These are phyloP conservation scores for Anser brachyrhynchus DNA, from an alignment of 2,113 vertebrate species.

Conservation along the genomic window DNA sequence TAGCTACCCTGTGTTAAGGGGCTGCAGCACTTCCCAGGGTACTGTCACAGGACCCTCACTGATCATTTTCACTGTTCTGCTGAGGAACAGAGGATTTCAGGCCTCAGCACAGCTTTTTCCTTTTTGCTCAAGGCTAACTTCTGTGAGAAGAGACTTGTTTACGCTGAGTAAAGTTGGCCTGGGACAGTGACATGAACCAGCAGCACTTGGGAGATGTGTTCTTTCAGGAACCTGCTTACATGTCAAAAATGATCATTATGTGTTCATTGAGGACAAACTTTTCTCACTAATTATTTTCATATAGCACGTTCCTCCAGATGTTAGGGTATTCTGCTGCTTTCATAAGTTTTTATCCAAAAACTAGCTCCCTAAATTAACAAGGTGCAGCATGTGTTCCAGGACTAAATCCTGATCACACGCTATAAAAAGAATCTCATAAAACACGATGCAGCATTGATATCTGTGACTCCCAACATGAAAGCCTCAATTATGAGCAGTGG, in stretches of 20 bases:
- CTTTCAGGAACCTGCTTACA: background rate
- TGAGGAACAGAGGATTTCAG: background rate
- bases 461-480: background rate
- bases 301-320: background rate
- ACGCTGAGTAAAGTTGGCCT: background rate
- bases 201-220: background rate
- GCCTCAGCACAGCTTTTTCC: background rate
- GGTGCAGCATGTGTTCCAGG: background rate
- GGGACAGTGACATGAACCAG: background rate
- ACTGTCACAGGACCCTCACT: background rate
- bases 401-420: background rate
- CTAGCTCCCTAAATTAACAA: background rate
- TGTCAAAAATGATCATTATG: background rate
- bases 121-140: background rate
- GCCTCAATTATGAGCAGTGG: background rate
- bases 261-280: background rate
- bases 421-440: background rate
- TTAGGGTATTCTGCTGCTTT: background rate
- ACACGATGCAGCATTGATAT: background rate
- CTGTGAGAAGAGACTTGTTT: background rate
- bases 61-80: background rate
- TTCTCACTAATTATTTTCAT: background rate
- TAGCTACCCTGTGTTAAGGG: background rate
- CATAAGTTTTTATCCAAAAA: background rate
- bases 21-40: background rate